Percentiles rank a stretch among this genome's conserved stretches.
Conservation (phyloP, 2,113 vertebrate genomes). For the Paratilapia polleni region DNA sequence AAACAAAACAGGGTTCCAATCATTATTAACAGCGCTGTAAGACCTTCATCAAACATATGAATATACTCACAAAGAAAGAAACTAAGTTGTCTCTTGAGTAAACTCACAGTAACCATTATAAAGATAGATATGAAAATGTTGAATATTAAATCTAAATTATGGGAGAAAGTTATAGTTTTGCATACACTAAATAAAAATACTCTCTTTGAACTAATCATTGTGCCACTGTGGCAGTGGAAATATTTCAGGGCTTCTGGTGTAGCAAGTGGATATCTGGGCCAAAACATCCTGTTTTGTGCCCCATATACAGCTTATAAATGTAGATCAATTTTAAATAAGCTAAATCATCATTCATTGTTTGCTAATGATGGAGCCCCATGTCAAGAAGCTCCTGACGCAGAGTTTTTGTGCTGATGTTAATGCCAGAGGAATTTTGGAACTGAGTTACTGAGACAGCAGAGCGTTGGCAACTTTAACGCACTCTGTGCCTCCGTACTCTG, state of each 20-base stretch:
- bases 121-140: neutral
- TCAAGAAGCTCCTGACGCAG: too few species aligned
- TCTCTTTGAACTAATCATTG: neutral
- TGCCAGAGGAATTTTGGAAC: too few species aligned
- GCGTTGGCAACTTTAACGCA: too few species aligned
- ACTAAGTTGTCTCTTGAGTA: neutral
- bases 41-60: neutral
- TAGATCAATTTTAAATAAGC: too few species aligned
- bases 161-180: neutral
- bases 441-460: too few species aligned
- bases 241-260: neutral
- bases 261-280: neutral
- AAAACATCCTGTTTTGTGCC: neutral
- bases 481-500: too few species aligned
- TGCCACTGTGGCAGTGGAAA: neutral
- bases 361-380: neutral
- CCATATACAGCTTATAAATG: too few species aligned
- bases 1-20: conserved; percentile 32
- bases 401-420: too few species aligned
- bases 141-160: neutral
- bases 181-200: neutral
- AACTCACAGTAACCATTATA: neutral
- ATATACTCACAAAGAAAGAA: neutral
- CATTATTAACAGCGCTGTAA: conserved; percentile 36
- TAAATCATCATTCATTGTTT: neutral